Base-by-base conservation (phyloP, 2,113 vertebrate species). In the Benitochromis conjunctus region DNA sequence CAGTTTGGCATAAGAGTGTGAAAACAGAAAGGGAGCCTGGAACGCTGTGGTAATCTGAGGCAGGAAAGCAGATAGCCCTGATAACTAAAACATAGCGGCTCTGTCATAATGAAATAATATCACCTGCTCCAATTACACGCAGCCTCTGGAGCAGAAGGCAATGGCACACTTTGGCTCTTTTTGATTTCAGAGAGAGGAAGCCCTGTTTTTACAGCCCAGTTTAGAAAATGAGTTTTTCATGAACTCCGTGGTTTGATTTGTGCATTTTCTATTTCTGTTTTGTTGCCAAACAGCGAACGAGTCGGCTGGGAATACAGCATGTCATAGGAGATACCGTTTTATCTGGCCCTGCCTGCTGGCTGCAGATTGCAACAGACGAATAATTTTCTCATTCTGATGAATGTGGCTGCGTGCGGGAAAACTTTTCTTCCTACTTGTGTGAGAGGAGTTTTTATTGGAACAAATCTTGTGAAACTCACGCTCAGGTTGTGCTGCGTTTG, bases 81-180 rank as follows among this genome's bases (percentile, higher is more conserved):
- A 94, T 94, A 95, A 92, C 88, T 88, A 77, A 81, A 91, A 94
- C 90, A 89, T 85, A 86, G 92, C 89, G 86, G 82, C 82, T 88
- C 79, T 83, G 78, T 84, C 86, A 57, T 89, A 88, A 93, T 91
- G 91, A 91, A 92, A 92, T 91, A 82, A 90, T 64, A 86, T 84
- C 60, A 69, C 53, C 53, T 78, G 82, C 84, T 92, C 85, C 55
- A 76, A 81, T 89, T 91, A 77, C 89, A 90, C 66, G 77, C 71
- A 86, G n/a, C 51, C 62, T 55, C 10, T 60, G 53, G 51, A 87
- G 80, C 85, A 81, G 86, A 88, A 83, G 77, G 79, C 86, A 66
- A 80, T 36, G 58, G 81, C 82, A 83, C 86, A 90, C 76, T 78
- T 60, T 41, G 57, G 31, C 79, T 80, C 69, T 80, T 91, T 92